These are phyloP conservation scores for Timema podura DNA, from an alignment of 2,888 invertebrate species.

Conservation along the genomic window DNA sequence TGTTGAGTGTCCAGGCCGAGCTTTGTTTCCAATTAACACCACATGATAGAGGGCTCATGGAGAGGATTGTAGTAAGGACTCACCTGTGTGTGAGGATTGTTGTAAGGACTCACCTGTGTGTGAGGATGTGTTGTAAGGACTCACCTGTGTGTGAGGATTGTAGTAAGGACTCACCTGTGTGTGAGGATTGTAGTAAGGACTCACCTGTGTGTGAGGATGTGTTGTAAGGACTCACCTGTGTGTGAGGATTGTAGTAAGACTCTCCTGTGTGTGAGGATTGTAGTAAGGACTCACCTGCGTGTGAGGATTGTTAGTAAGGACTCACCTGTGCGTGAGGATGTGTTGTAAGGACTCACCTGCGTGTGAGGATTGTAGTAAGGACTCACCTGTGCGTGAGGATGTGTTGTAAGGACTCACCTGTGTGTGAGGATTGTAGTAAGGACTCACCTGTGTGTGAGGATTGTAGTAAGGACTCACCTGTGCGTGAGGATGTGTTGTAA, in stretches of 20 bases:
- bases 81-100: too few relatives aligned
- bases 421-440: too few relatives aligned
- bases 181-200: slow-evolving; percentile 47
- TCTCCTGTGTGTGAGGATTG: background rate
- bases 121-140: background rate
- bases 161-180: slow-evolving; percentile 64
- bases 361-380: background rate
- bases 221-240: background rate
- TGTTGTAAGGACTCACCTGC: background rate
- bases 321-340: too few relatives aligned
- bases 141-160: background rate
- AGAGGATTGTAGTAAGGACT: too few relatives aligned
- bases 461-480: background rate
- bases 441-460: background rate
- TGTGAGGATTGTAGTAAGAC: background rate
- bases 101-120: background rate
- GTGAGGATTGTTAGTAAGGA: slow-evolving; percentile 48
- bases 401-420: background rate
- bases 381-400: background rate
- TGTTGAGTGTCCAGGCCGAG: too few relatives aligned
- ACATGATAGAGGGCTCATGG: too few relatives aligned
- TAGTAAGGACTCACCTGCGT: slow-evolving; percentile 64
- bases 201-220: too few relatives aligned
- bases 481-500: background rate
- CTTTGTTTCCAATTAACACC: too few relatives aligned